Evolutionary conservation across 2,113 vertebrate genomes (phyloP), one percentile per base, ranked within the genome.

Genomic region (Petaurus breviceps): DNA sequence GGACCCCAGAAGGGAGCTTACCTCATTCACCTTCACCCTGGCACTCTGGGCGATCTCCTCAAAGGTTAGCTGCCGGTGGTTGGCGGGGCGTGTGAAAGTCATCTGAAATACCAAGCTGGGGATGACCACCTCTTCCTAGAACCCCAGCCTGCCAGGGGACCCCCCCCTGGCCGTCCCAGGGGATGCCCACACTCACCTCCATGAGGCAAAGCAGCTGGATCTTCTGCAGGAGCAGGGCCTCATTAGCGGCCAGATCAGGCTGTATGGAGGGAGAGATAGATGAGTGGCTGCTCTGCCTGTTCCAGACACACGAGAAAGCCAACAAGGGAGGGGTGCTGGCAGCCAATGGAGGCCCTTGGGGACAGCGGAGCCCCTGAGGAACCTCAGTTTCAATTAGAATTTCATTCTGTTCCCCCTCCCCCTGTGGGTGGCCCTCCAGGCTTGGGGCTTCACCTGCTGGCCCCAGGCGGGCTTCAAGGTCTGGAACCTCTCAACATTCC

Each of bases 81-180:
- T 99, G 50, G 99, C 99, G 0, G 99, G 99, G 23, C 99, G 99
- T 89, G 99, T 99, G 98, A 99, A 99, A 12, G 99, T 99, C 99
- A 99, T 99, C 99, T 99, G 98, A 1, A 97, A 92, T 47, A 19
- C 68, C n/a, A 11, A 84, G 37, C 26, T 0, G 22, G 1, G 61
- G 61, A 9, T 68, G 61, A 68, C 31, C 61, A 37, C 31, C 12
- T 37, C 49, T 10, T 46, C 10, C 25, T 25, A 3, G 23, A 25
- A 24, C 2, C 47, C 2, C 0, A 1, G 47, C 0, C 0, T 50
- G 31, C 22, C 19, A 3, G 23, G 43, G 0, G 14, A 16, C 2
- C 8, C 51, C 43, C 2, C 8, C 51, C 43, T 3, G 25, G 26
- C 43, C 0, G 14, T 23, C 1, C 5, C 47, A 1, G 14, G 22